Conservation (phyloP, 2,797 vertebrate genomes). For the Chrosomus eos region DNA sequence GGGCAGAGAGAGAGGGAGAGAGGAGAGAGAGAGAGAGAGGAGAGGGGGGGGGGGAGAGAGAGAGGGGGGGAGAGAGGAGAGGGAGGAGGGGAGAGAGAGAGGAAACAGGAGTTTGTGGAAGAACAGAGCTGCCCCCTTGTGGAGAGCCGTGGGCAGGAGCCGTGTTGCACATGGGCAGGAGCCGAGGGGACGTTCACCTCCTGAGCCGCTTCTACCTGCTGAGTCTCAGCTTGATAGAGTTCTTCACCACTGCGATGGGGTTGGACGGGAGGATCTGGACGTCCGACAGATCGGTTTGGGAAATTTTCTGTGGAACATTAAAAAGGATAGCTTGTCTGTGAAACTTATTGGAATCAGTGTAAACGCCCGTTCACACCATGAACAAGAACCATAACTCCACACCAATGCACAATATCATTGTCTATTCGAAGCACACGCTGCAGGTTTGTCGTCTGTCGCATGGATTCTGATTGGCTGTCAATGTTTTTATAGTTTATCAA, state of each 20-base stretch:
- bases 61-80: neutral
- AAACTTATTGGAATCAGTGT: neutral
- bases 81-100: neutral
- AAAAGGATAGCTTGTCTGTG: neutral
- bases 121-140: conserved; percentile 85
- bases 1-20: neutral
- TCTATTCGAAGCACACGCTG: no score
- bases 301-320: conserved; percentile 72
- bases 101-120: conserved; percentile 72
- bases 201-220: conserved; percentile 80
- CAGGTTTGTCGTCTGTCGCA: no score
- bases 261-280: conserved; percentile 79
- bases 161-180: conserved; percentile 1
- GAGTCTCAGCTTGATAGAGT: conserved; percentile 87
- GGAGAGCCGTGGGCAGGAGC: conserved; percentile 53
- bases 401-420: no score
- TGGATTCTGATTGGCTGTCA: no score
- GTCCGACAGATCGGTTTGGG: conserved; percentile 84
- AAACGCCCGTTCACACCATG: neutral
- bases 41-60: neutral
- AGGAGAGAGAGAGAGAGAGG: neutral
- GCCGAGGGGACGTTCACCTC: neutral
- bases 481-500: no score
- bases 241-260: conserved; percentile 84
- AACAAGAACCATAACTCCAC: neutral